Conservation (phyloP, 1,140 invertebrate species). For the Nebria ingens region DNA sequence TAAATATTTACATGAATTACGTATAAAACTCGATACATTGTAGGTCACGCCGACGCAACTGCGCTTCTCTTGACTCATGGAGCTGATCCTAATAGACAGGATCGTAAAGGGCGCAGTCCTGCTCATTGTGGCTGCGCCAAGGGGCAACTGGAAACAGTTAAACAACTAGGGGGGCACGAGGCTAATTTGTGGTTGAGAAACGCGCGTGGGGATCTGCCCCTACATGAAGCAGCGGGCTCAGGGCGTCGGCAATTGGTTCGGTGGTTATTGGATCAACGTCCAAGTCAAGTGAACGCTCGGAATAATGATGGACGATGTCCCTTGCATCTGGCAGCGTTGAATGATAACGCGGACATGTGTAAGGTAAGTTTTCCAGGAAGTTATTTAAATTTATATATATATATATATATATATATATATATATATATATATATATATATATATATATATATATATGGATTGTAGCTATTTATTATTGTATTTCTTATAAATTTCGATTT, state of each 20-base stretch:
- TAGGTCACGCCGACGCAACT: conserved; percentile 86
- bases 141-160: conserved; percentile 79
- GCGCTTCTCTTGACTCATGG: conserved; percentile 78
- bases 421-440: no score
- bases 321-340: conserved; percentile 87
- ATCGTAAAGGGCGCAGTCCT: conserved; percentile 77
- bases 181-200: conserved; percentile 90
- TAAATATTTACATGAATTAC: no score
- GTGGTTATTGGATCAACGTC: conserved; percentile 75
- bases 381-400: no score
- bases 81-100: conserved; percentile 84
- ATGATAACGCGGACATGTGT: conserved; percentile 90
- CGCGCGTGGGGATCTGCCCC: conserved; percentile 77
- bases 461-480: no score
- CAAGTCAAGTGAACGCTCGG: conserved; percentile 73
- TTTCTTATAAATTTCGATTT: no score
- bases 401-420: no score
- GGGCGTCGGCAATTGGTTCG: conserved; percentile 76
- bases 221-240: conserved; percentile 91
- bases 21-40: no score
- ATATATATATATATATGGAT: no score
- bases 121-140: conserved; percentile 87
- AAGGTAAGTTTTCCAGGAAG: no score
- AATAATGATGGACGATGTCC: conserved; percentile 89
- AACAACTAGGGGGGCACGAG: conserved; percentile 64